A percentile compares a stretch with the other conserved stretches of the same genome.
phyloP scores from a whole-genome alignment of 1,140 invertebrate genomes.

The Formica selysi region DNA sequence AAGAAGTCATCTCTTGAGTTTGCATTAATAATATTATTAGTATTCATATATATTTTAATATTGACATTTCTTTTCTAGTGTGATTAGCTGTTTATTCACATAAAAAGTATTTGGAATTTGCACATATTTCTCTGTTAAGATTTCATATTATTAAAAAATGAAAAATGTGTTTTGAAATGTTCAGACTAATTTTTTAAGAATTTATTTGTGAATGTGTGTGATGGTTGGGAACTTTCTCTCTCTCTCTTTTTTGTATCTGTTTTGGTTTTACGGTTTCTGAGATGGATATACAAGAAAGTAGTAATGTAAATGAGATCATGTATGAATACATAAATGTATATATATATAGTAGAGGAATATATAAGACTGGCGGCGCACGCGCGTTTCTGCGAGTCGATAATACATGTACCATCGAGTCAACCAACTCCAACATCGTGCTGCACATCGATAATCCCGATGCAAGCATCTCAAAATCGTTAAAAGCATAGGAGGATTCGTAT shows the following conservation, averaged over 20 bases:
- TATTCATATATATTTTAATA: not conserved
- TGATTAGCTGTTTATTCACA: not conserved
- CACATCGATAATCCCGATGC: conserved; percentile 58
- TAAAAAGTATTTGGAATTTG: not conserved
- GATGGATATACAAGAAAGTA: not conserved
- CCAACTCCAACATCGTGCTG: conserved; percentile 60
- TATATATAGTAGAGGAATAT: not conserved
- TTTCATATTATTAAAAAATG: not conserved
- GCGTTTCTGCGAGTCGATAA: conserved; percentile 71
- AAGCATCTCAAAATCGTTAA: not conserved
- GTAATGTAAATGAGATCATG: not conserved
- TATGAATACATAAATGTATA: conserved; percentile 12
- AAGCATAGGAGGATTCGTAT: not conserved
- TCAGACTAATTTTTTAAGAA: not conserved
- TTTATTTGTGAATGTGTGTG: not conserved
- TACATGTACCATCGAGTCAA: conserved; percentile 61
- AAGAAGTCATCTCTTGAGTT: not conserved
- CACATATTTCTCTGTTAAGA: not conserved
- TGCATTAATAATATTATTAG: not conserved
- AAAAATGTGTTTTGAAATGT: not conserved
- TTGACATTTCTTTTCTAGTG: not conserved
- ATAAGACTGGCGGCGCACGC: conserved; percentile 58
- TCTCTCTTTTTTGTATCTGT: not conserved
- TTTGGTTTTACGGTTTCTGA: not conserved
- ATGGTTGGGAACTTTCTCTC: not conserved